Percentiles rank a stretch among this genome's conserved stretches.
Evolutionary conservation across 2,797 vertebrate species (phyloP).

Genomic region (Bradypus variegatus): DNA sequence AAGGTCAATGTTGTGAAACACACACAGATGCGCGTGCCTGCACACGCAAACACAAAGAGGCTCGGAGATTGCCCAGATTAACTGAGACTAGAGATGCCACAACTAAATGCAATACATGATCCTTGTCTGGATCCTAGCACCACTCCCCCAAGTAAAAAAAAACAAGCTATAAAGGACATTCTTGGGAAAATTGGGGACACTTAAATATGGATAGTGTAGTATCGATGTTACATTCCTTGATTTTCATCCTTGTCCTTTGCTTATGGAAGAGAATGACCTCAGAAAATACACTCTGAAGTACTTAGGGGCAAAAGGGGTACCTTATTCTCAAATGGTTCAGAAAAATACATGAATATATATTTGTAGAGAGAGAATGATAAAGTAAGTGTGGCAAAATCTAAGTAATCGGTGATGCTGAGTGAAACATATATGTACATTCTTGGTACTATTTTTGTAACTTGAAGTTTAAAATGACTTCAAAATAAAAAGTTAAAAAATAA

Average conservation of each 20-base stretch:
- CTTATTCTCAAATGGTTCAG: not conserved
- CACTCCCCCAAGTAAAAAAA: not conserved
- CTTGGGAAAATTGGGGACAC: not conserved
- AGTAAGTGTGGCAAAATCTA: not conserved
- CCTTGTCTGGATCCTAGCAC: not conserved
- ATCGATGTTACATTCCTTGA: not conserved
- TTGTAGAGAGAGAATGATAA: not conserved
- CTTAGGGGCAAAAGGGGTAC: not conserved
- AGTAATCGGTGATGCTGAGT: not conserved
- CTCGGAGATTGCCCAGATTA: not conserved
- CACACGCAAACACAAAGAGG: not conserved
- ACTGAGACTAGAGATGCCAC: not conserved
- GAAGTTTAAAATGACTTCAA: slow-evolving; percentile 1
- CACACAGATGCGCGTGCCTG: not conserved
- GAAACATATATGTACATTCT: not conserved
- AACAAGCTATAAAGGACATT: not conserved
- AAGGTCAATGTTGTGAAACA: slow-evolving; percentile 32
- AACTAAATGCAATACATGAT: not conserved
- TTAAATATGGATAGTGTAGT: not conserved
- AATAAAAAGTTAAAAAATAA: not conserved
- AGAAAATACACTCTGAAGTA: not conserved
- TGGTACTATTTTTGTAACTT: not conserved
- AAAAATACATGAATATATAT: not conserved
- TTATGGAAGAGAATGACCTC: not conserved
- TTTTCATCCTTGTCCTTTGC: not conserved